These are phyloP conservation scores for Vimba vimba DNA, from an alignment of 2,113 vertebrate genomes.

Conservation along the genomic window DNA sequence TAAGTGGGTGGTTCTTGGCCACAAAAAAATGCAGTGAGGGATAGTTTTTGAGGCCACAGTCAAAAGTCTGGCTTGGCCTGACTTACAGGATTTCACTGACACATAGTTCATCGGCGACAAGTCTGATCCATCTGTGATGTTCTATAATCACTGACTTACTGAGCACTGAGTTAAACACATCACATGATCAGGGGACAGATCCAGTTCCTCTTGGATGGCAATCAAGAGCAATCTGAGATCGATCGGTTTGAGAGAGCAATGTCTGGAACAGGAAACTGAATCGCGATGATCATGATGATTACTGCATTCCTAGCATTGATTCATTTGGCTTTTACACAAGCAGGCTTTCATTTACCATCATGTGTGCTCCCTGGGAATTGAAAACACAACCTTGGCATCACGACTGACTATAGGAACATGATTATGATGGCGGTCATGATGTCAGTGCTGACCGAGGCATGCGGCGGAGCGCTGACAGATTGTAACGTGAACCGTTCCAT, in stretches of 20 bases:
- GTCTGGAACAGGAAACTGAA: conserved; percentile 22
- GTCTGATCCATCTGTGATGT: conserved; percentile 12
- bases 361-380: not conserved
- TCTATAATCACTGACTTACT: conserved; percentile 16
- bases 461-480: not conserved
- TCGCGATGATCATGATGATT: conserved; percentile 18
- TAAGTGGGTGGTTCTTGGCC: not conserved
- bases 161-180: not conserved
- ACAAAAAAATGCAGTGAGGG: not conserved
- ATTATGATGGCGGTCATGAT: conserved; percentile 23
- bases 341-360: conserved; percentile 6
- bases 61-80: conserved; percentile 4
- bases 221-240: conserved; percentile 32
- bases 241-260: conserved; percentile 13
- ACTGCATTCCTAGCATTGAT: conserved; percentile 18
- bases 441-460: conserved; percentile 29
- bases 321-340: conserved; percentile 8
- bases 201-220: not conserved
- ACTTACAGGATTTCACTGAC: conserved; percentile 15
- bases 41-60: not conserved
- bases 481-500: conserved; percentile 1
- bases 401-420: not conserved
- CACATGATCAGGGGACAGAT: not conserved
- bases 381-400: not conserved
- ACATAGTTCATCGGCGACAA: not conserved